These are phyloP conservation scores for Machimus rusticus DNA, from an alignment of 2,888 invertebrate genomes.

Conservation along the genomic window DNA sequence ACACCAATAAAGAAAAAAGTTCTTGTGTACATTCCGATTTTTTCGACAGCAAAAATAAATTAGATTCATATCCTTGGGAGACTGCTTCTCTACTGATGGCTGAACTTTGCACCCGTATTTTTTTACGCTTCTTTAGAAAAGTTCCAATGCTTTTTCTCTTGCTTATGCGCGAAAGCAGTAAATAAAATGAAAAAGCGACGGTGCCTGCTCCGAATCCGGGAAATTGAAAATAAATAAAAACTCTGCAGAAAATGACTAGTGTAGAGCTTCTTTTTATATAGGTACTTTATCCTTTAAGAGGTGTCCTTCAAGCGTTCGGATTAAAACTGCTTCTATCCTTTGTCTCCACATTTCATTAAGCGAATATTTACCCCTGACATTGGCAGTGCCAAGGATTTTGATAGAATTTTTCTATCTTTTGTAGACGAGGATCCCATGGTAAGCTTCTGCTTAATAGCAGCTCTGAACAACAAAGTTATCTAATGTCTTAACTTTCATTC, in stretches of 20 bases:
- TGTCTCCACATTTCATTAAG: background rate
- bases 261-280: background rate
- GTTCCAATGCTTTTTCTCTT: background rate
- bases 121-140: background rate
- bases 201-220: background rate
- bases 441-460: background rate
- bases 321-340: background rate
- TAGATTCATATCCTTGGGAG: background rate
- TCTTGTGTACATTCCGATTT: background rate
- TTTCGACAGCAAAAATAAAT: background rate
- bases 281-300: background rate
- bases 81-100: background rate
- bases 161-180: background rate
- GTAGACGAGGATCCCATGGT: background rate
- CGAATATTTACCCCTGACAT: background rate
- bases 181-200: background rate
- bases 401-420: background rate
- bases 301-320: background rate
- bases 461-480: background rate
- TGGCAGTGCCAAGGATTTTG: background rate
- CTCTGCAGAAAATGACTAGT: background rate
- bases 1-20: background rate
- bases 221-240: background rate
- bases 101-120: background rate
- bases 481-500: background rate